Percentiles rank a stretch among this genome's conserved stretches.
Evolutionary conservation across 2,888 invertebrate species (phyloP).

Genomic region (Tineola bisselliella): DNA sequence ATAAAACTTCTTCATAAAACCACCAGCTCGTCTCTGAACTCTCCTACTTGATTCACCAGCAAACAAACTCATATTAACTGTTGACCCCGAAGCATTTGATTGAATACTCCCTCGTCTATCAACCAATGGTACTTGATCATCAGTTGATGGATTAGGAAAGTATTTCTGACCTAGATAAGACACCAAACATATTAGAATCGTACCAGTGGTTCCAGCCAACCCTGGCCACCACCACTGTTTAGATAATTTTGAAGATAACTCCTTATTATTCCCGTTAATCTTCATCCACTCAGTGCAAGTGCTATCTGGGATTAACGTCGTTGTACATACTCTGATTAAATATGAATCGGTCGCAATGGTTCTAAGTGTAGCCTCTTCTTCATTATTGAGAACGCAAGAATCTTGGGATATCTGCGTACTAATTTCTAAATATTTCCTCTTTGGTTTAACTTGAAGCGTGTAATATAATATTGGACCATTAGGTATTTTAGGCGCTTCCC

Average conservation of each 20-base stretch:
- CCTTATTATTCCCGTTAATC: constrained; percentile 13
- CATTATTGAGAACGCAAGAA: constrained; percentile 30
- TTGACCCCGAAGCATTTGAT: not conserved
- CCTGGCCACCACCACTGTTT: constrained; percentile 10
- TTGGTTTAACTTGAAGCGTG: constrained; percentile 40
- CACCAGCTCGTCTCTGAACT: not conserved
- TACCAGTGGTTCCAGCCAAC: not conserved
- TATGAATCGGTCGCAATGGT: constrained; percentile 29
- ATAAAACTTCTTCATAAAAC: not conserved
- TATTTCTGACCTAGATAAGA: constrained; percentile 4
- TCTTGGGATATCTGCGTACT: constrained; percentile 30
- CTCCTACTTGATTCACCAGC: not conserved
- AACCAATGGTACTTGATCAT: not conserved
- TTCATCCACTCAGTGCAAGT: constrained; percentile 26
- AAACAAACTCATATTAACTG: not conserved
- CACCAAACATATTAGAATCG: not conserved
- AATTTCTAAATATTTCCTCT: constrained; percentile 23
- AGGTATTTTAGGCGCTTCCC: constrained; percentile 39
- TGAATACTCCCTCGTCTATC: not conserved
- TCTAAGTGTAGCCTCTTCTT: constrained; percentile 8
- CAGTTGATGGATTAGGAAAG: not conserved
- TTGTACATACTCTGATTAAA: constrained; percentile 29
- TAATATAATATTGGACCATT: constrained; percentile 53
- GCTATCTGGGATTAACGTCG: constrained; percentile 29
- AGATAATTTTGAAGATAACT: not conserved